Evolutionary conservation across 1,140 invertebrate genomes (phyloP).

Genomic region (Maconellicoccus hirsutus): DNA sequence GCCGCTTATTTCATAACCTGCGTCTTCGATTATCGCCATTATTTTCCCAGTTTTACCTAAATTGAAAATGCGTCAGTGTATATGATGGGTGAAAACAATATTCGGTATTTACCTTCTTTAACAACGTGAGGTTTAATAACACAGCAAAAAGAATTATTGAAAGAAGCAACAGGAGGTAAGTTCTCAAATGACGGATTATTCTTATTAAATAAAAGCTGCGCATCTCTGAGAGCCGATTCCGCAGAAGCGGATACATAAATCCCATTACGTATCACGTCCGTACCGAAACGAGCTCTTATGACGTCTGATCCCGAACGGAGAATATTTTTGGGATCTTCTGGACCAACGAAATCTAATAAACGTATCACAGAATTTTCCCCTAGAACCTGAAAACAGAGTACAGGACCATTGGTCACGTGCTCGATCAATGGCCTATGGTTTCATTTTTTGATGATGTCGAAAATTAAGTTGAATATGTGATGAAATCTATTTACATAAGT

Average conservation of each 20-base stretch:
- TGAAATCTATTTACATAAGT: constrained; percentile 1
- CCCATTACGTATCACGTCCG: constrained; percentile 54
- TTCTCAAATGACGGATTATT: not conserved
- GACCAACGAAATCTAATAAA: constrained; percentile 51
- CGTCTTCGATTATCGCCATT: constrained; percentile 57
- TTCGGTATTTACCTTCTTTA: constrained; percentile 43
- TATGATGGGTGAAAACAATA: constrained; percentile 1
- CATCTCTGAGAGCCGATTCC: constrained; percentile 18
- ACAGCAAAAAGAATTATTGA: constrained; percentile 64
- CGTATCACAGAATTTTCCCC: constrained; percentile 53
- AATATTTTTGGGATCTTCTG: constrained; percentile 51
- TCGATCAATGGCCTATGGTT: constrained; percentile 41
- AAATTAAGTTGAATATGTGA: not conserved
- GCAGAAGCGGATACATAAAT: constrained; percentile 48
- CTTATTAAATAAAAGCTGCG: not conserved
- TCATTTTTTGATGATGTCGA: not conserved
- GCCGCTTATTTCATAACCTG: constrained; percentile 63
- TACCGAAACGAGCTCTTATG: constrained; percentile 60
- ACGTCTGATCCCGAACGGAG: constrained; percentile 43
- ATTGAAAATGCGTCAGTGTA: constrained; percentile 21
- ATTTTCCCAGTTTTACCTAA: not conserved
- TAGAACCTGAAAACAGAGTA: constrained; percentile 60
- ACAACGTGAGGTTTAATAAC: constrained; percentile 88
- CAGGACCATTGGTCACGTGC: constrained; percentile 54
- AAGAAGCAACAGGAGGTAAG: not conserved